phyloP scores from a whole-genome alignment of 2,797 vertebrate genomes.

The Saxicola maurus region DNA sequence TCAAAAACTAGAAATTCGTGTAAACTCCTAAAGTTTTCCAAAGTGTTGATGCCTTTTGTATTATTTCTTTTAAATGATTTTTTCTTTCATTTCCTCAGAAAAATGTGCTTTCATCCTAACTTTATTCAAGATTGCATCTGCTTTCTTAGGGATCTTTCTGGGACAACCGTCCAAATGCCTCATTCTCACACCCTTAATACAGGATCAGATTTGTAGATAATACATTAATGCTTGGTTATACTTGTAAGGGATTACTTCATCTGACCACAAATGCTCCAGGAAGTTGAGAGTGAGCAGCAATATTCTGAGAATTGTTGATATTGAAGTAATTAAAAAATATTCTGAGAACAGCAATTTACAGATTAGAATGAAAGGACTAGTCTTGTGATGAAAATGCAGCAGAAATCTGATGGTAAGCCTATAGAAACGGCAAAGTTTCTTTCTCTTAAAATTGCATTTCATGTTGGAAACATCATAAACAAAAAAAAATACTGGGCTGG shows the following conservation, averaged over 20 bases:
- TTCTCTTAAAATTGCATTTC: neutral
- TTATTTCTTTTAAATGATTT: neutral
- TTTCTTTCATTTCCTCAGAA: neutral
- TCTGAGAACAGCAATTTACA: neutral
- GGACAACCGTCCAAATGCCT: neutral
- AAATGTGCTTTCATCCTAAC: neutral
- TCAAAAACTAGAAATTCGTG: neutral
- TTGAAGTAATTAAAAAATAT: neutral
- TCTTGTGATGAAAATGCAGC: neutral
- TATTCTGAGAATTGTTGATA: neutral
- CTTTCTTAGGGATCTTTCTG: neutral
- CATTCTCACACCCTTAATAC: neutral
- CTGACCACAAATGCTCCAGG: neutral
- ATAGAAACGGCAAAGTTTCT: neutral
- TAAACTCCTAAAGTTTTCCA: neutral
- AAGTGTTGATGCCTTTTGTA: neutral
- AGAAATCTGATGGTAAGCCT: neutral
- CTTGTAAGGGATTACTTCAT: neutral
- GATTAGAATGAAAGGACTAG: neutral
- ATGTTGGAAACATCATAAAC: neutral
- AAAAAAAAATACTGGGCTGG: neutral
- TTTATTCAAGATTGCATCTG: neutral
- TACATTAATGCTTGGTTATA: neutral
- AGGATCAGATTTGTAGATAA: conserved; percentile 25
- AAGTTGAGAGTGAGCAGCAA: neutral